Base-by-base conservation (phyloP, 2,113 vertebrate species). In the Microtus richardsoni region DNA sequence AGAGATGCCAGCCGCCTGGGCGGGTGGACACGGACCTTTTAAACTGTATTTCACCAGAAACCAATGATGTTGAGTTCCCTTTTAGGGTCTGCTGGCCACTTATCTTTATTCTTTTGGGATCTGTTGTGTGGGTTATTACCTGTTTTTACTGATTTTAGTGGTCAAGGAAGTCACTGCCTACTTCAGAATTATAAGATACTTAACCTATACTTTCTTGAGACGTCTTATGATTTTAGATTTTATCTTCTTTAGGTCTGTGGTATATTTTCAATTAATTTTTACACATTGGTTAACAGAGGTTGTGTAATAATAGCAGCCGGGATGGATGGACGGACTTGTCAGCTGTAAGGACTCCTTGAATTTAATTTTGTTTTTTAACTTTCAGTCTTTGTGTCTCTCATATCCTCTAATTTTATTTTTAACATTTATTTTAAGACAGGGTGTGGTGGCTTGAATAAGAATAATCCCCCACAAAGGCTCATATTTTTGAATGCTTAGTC, bases 141-240 rank as follows among this genome's bases (percentile, higher is more conserved):
- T n/a, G 13, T 19, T 93, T 97, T 94, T 68, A 78, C 2, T 66
- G 33, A 74, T 89, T 91, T 91, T 77, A 66, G 44, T 52, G 28
- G 73, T 84, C 74, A 93, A 89, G 82, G 68, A 71, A 60, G 84
- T 77, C 49, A 91, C 14, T 58, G 33, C 44, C 24, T 88, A 78
- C 54, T 16, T 91, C 6, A 60, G 44, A 30, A 36, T 88, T 44
- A 60, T n/a, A 66, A 92, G 58, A 54, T 62, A 83, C 28, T 91
- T 39, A 77, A 82, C 28, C n/a, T 44, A 10, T 80, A 83, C 71
- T 92, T 94, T 92, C 71, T 82, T 73, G 33, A 95, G 88, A 75
- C 88, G 44, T 19, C 49, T 39, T 70, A 83, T 10, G 44, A 84
- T 78, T 85, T 93, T 78, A 78, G 47, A 73, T 77, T 88, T 93